These are phyloP conservation scores for Callithrix jacchus DNA, from an alignment of 2,113 vertebrate genomes.

Conservation along the genomic window DNA sequence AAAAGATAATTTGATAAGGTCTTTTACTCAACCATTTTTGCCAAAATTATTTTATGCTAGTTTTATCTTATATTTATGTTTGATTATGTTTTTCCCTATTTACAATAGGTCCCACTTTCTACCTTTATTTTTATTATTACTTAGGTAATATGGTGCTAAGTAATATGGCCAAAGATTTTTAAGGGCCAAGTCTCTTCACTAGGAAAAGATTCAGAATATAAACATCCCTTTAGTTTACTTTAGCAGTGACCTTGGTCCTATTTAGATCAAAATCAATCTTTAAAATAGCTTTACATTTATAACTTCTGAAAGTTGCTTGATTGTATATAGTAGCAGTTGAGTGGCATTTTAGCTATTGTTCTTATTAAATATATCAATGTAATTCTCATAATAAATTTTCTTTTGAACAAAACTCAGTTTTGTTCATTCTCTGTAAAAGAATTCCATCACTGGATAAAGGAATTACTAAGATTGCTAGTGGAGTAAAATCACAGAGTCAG, in stretches of 20 bases:
- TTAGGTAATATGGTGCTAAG: background rate
- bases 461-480: slow-evolving; percentile 76
- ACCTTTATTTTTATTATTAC: slow-evolving; percentile 13
- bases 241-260: background rate
- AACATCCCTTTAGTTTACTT: slow-evolving; percentile 18
- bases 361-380: slow-evolving; percentile 81
- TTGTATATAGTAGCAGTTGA: slow-evolving; percentile 78
- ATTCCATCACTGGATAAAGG: slow-evolving; percentile 76
- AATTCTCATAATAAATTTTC: slow-evolving; percentile 77
- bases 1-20: background rate
- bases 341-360: slow-evolving; percentile 80
- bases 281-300: slow-evolving; percentile 79
- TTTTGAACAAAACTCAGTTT: slow-evolving; percentile 69
- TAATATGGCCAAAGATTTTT: background rate
- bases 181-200: background rate
- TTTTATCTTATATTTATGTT: background rate
- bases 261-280: slow-evolving; percentile 71
- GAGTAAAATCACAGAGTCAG: slow-evolving; percentile 75
- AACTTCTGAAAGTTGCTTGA: slow-evolving; percentile 75
- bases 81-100: slow-evolving; percentile 22
- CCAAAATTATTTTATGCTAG: background rate
- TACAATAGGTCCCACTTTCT: background rate
- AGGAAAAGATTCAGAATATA: background rate
- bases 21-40: background rate
- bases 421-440: slow-evolving; percentile 67